Conservation (phyloP, 2,888 invertebrate species). For the Anodontia alba region DNA sequence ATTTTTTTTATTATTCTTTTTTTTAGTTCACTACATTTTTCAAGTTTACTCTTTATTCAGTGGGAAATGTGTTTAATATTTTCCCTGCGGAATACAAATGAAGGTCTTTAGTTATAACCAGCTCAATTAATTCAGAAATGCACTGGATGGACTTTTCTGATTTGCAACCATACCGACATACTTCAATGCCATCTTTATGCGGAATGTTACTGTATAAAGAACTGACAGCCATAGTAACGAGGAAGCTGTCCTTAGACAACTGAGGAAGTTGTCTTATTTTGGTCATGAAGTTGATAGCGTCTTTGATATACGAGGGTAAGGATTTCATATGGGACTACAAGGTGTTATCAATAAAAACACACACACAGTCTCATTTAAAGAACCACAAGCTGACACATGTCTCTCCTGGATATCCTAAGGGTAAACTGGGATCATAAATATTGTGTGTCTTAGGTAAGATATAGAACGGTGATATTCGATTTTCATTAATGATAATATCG, state of each 20-base stretch:
- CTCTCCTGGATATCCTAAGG: constrained; percentile 1
- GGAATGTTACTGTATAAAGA: constrained; percentile 26
- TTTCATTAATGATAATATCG: background rate
- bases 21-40: too few relatives aligned
- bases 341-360: background rate
- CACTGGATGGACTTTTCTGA: background rate
- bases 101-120: background rate
- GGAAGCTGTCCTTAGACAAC: constrained; percentile 15
- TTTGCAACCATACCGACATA: constrained; percentile 19
- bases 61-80: too few relatives aligned
- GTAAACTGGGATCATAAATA: background rate
- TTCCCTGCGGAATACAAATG: too few relatives aligned
- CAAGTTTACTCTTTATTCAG: too few relatives aligned
- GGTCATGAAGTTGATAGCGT: constrained; percentile 3
- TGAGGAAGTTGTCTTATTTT: constrained; percentile 4
- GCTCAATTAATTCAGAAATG: constrained; percentile 3
- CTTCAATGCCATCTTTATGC: constrained; percentile 27
- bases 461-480: background rate
- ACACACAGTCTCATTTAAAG: background rate
- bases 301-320: constrained; percentile 21
- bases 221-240: constrained; percentile 17
- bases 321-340: constrained; percentile 21
- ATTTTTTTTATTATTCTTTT: too few relatives aligned
- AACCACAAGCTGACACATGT: background rate
- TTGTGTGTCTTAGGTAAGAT: background rate